Conservation (phyloP, 2,113 vertebrate genomes). For the Microcebus griseorufus region DNA sequence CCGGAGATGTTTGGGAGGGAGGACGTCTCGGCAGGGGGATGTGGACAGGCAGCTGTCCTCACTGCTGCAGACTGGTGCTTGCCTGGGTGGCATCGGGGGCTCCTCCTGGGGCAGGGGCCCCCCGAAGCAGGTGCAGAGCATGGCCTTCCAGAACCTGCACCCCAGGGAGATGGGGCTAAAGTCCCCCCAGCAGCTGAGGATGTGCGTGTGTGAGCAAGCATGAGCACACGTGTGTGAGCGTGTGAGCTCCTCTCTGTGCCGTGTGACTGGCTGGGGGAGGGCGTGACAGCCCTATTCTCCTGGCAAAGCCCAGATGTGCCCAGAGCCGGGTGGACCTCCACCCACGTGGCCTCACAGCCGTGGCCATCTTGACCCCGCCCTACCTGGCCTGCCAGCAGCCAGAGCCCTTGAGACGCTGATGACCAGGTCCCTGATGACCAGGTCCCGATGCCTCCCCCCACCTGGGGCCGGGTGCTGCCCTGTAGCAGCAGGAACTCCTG, state of each 20-base stretch:
- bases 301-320: background rate
- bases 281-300: background rate
- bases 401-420: rapidly evolving
- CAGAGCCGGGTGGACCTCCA: background rate
- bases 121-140: background rate
- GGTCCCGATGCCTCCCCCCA: background rate
- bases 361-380: background rate
- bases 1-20: background rate
- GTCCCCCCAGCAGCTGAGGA: too few species aligned
- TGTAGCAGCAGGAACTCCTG: background rate
- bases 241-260: background rate
- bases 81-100: background rate
- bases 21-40: background rate
- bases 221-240: background rate
- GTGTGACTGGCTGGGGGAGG: background rate
- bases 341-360: too few species aligned
- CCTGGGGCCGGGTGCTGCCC: background rate
- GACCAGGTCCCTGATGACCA: background rate
- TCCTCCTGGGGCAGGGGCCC: background rate
- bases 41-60: background rate
- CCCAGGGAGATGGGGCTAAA: background rate
- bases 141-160: background rate
- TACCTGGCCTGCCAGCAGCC: background rate
- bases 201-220: background rate
- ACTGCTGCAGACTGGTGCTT: background rate